Base-by-base conservation (phyloP, 2,888 invertebrate species). In the Criorhina ranunculi region DNA sequence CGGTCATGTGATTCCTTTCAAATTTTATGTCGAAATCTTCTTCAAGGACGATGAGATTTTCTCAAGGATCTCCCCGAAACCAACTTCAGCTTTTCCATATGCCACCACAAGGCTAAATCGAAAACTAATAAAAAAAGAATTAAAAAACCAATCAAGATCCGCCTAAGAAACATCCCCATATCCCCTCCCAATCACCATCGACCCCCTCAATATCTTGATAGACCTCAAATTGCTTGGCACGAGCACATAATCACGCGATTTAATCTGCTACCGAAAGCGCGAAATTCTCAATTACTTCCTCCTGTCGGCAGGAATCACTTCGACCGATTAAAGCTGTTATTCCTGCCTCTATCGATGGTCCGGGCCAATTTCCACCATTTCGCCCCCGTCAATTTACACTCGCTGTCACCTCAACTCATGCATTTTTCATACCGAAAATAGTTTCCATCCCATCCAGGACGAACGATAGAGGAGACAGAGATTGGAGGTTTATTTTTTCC, bases 401-500 rank as follows among this genome's bases (percentile, higher is more conserved):
- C 19, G 9, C 35, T 9, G 19, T 57, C 57, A 37, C 33, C 15
- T 33, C 7, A 0, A 12, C 33, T 15, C 15, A 15, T 57, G 24
- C 24, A 24, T 1, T 24, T 24, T 24, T 4, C 24, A 24, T 4
- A 24, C 4, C 4, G 24, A 24, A 24, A 24, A 4, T 24, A 24
- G 24, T 24, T n/a, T 24, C 24, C 24, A 24, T 24, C 24, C 24
- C 24, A 24, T 24, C 24, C 24, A 24, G 24, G 24, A 24, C 24
- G 4, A n/a, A n/a, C n/a, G n/a, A n/a, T n/a, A 40, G 40, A 40
- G 9, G 15, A 19, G 46, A n/a, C n/a, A 4, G 44, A 64, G 29
- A 67, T 80, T 53, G 66, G 67, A 80, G n/a, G n/a, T n/a, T n/a
- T n/a, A n/a, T 46, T 55, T 67, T 75, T 69, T 49, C n/a, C n/a